These are phyloP conservation scores for Pantherophis vulpinus DNA, from an alignment of 2,797 vertebrate species.

Conservation along the genomic window DNA sequence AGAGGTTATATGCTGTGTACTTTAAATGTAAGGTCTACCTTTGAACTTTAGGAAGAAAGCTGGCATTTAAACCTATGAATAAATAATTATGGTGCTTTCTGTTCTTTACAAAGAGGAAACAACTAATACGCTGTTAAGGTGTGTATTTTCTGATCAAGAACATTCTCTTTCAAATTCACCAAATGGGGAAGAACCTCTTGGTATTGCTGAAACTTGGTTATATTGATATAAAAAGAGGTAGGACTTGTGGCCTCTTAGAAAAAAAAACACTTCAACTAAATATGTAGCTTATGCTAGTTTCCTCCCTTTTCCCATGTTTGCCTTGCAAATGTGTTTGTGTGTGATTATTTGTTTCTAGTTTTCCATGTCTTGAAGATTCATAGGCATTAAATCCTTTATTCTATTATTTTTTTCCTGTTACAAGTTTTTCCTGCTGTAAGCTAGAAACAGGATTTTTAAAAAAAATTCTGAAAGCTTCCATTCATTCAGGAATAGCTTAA, in stretches of 20 bases:
- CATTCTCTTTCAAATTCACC: neutral
- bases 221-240: neutral
- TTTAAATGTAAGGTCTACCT: neutral
- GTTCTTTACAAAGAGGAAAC: neutral
- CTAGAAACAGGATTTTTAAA: neutral
- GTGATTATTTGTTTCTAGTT: neutral
- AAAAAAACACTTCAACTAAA: neutral
- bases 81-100: neutral
- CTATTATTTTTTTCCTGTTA: neutral
- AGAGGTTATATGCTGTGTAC: neutral
- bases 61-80: neutral
- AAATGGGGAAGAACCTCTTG: neutral
- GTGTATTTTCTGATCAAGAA: neutral
- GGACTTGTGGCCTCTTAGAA: neutral
- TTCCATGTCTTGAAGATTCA: neutral
- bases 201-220: neutral
- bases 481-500: neutral
- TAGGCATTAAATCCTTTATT: neutral
- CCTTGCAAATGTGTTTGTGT: neutral
- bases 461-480: neutral
- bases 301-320: neutral
- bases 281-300: neutral
- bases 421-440: neutral
- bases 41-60: neutral
- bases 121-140: neutral